Evolutionary conservation across 2,888 invertebrate genomes (phyloP), one percentile per base, ranked within the genome.

Genomic region (Molanna angustata): DNA sequence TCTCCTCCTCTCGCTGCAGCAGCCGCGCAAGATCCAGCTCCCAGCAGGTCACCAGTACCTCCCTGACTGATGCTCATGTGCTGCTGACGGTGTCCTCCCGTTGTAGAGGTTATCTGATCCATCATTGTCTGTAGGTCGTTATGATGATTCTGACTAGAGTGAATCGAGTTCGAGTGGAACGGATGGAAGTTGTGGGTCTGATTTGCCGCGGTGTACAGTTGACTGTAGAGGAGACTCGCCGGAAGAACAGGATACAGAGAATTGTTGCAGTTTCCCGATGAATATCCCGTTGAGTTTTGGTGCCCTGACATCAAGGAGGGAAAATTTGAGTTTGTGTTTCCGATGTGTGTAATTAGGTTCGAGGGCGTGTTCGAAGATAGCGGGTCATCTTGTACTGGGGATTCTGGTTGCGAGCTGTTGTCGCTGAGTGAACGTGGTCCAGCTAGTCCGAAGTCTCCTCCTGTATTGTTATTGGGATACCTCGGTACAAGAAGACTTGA

Each of bases 321-420:
- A 64, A 85, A 85, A 66, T 84, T 84, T 61, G 78, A 80, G 65
- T 82, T 81, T 1, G 52, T 47, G 2, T 75, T 63, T 3, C 70
- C 69, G 55, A 70, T 67, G 59, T 80, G 80, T 61, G 80, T 82
- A 61, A 80, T 78, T 61, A 83, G 68, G 65, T 82, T 79, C 3
- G 82, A 79, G 3, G 72, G 65, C 2, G 82, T 81, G 64, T 84
- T 85, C 4, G 83, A 80, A 1, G 83, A 80, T 31, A 85, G 74
- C 2, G 86, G 70, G 62, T 89, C 88, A 65, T 88, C 88, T 72
- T 90, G 89, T 13, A 89, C 88, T 1, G 89, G 89, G 31, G 88
- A 88, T 65, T 90, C 89, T 2, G 89, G 88, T 57, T 89, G 86
- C 27, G 89, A 90, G 32, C 89, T 90, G 66, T 87, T 85, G 67